A percentile compares a stretch with the other conserved stretches of the same genome.
Conservation (phyloP, 2,113 vertebrate species). For the Indri indri region DNA sequence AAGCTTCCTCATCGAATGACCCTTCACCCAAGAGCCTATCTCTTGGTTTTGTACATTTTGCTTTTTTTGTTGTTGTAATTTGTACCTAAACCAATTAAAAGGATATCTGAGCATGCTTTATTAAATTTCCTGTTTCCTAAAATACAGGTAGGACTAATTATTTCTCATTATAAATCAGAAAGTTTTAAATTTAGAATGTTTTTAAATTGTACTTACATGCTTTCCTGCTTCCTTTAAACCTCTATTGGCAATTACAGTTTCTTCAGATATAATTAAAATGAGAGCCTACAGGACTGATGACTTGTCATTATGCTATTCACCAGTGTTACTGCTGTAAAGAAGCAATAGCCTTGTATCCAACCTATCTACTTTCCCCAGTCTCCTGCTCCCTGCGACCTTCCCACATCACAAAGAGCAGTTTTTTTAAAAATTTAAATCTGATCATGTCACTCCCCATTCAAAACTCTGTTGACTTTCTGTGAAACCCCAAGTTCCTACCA, state of each 20-base stretch:
- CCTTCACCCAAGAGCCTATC: constrained; percentile 79
- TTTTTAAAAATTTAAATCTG: background rate
- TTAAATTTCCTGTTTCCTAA: background rate
- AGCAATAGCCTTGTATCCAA: background rate
- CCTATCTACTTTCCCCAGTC: background rate
- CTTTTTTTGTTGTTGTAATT: background rate
- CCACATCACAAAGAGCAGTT: background rate
- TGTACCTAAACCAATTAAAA: constrained; percentile 76
- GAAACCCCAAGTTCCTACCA: background rate
- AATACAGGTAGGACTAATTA: background rate
- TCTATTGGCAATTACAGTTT: background rate
- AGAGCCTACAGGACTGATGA: background rate
- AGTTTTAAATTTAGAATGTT: background rate
- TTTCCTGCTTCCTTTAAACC: background rate
- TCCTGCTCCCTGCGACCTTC: background rate
- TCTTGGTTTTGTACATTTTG: background rate
- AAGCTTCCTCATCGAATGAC: constrained; percentile 86
- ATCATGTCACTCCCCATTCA: background rate
- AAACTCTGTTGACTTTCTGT: background rate
- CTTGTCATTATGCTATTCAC: background rate
- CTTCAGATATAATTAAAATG: constrained; percentile 15
- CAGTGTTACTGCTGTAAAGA: background rate
- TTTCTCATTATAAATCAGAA: background rate
- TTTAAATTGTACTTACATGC: background rate
- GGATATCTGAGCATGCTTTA: background rate